Evolutionary conservation across 2,888 invertebrate genomes (phyloP), one percentile per base, ranked within the genome.

Genomic region (Plebejus melissa): DNA sequence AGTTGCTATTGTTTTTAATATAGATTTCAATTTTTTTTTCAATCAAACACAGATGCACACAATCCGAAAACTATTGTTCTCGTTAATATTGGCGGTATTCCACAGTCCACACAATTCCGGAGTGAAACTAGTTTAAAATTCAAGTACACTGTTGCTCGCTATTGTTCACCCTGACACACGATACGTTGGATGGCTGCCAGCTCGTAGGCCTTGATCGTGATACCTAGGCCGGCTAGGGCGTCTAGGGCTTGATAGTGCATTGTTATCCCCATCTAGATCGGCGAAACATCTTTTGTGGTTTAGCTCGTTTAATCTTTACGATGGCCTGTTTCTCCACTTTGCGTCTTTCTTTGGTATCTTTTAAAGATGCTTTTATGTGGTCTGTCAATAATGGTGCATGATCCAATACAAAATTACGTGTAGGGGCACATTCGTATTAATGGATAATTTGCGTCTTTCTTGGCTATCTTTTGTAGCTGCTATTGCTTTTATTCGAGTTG

Each of bases 151-250:
- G 78, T 79, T 78, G 79, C 78, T 11, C 57, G 74, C 72, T 75
- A 76, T 77, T 77, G 71, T 78, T 78, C 75, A 77, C 77, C 75
- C 74, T 78, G 77, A 76, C 77, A 76, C 76, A 77, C 75, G 75
- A 54, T 74, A 74, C 76, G 65, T 75, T 79, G 79, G 79, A 78
- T 28, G 60, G n/a, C 74, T 76, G 79, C 79, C 79, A 79, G 76
- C 71, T 74, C 69, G 75, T 78, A 74, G 70, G 78, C 79, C 79
- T 79, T 79, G 78, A 79, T 79, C 76, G 75, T 77, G 77, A 78
- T 76, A 54, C 58, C 46, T 74, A 69, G 77, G 76, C 70, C 74
- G 32, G 3, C 65, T 65, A 65, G 60, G 9, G 54, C 16, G 65
- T 65, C 32, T 65, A 65, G 65, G 32, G 65, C 32, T 65, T 36